A percentile compares a stretch with the other conserved stretches of the same genome.
Evolutionary conservation across 1,140 invertebrate genomes (phyloP).

Genomic region (Pararge aegeria): DNA sequence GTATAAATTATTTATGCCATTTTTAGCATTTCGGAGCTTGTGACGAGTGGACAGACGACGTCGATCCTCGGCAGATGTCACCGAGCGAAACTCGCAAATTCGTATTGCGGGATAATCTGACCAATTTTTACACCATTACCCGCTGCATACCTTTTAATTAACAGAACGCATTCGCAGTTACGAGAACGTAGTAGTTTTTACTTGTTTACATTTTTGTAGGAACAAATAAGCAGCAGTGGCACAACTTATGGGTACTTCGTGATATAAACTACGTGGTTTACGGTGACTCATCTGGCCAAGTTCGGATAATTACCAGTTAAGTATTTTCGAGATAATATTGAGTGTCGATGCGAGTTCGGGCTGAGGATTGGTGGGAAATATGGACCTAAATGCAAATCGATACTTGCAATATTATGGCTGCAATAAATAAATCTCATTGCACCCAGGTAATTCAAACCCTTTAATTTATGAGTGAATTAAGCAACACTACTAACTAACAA

Average conservation of each 20-base stretch:
- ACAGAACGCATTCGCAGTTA: constrained; percentile 19
- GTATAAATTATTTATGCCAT: constrained; percentile 79
- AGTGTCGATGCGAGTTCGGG: not conserved
- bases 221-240: not conserved
- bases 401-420: not conserved
- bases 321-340: constrained; percentile 1
- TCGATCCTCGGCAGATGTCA: constrained; percentile 38
- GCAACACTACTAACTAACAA: not conserved
- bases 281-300: not conserved
- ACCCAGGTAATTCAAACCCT: constrained; percentile 8
- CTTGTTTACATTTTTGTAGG: not conserved
- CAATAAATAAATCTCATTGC: constrained; percentile 18
- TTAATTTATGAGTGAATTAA: not conserved
- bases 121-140: constrained; percentile 27
- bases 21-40: constrained; percentile 76
- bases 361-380: not conserved
- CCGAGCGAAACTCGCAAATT: constrained; percentile 14
- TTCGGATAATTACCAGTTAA: not conserved
- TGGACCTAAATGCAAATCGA: not conserved
- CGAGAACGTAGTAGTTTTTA: constrained; percentile 16
- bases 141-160: constrained; percentile 26
- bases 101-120: constrained; percentile 26
- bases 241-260: not conserved
- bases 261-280: not conserved
- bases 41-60: constrained; percentile 40